Conservation (phyloP, 2,888 invertebrate genomes). For the Parochlus steinenii region DNA sequence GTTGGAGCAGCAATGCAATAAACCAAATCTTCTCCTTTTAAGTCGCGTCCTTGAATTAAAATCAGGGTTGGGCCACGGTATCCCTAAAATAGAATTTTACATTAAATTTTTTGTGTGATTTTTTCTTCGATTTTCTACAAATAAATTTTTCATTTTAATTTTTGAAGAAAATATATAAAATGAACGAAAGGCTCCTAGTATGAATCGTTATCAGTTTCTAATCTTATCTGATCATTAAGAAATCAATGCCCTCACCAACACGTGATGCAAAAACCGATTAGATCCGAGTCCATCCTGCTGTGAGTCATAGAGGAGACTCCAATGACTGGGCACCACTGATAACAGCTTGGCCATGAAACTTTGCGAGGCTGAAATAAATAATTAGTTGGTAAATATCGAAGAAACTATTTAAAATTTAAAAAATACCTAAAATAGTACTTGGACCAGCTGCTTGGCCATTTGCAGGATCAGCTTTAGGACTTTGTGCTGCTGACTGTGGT, state of each 20-base stretch:
- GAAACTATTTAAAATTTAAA: conserved; percentile 12
- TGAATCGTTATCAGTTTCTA: too few species aligned
- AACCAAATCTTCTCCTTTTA: conserved; percentile 36
- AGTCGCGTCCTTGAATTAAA: conserved; percentile 32
- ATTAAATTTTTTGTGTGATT: too few species aligned
- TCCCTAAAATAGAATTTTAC: too few species aligned
- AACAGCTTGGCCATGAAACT: conserved; percentile 45
- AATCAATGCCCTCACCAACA: too few species aligned
- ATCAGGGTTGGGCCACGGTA: conserved; percentile 45
- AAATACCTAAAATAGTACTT: conserved; percentile 20
- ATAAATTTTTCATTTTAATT: too few species aligned
- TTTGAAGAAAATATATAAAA: too few species aligned
- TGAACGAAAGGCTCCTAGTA: too few species aligned
- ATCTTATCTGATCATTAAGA: too few species aligned
- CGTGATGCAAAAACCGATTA: conserved; percentile 78
- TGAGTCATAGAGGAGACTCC: conserved; percentile 71
- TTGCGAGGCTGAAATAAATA: conserved; percentile 23
- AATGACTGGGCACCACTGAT: conserved; percentile 59
- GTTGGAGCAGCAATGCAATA: conserved; percentile 59
- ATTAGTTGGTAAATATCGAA: conserved; percentile 17
- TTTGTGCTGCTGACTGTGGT: conserved; percentile 25
- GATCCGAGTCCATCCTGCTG: conserved; percentile 73
- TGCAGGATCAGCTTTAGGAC: conserved; percentile 24
- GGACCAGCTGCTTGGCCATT: conserved; percentile 29
- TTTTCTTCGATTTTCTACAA: too few species aligned